Percentiles rank a stretch among this genome's conserved stretches.
Evolutionary conservation across 1,140 invertebrate genomes (phyloP).

Genomic region (Schlechtendalia chinensis): DNA sequence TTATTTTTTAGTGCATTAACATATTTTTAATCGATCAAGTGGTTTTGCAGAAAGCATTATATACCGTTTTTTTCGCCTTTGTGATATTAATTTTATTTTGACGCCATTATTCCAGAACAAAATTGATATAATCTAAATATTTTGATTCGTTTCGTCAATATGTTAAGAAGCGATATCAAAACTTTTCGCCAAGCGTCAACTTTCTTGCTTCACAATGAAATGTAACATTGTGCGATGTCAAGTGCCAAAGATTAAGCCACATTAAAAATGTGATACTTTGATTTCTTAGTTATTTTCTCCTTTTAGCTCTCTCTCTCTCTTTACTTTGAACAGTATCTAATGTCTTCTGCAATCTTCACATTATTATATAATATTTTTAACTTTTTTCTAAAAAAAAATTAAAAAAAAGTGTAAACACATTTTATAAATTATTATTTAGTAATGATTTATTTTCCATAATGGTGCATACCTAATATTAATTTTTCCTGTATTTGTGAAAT

Average conservation of each 20-base stretch:
- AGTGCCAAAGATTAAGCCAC: slow-evolving; percentile 47
- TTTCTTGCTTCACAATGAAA: slow-evolving; percentile 46
- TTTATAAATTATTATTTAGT: slow-evolving; percentile 39
- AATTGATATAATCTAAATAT: slow-evolving; percentile 26
- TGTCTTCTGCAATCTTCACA: slow-evolving; percentile 48
- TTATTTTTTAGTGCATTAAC: slow-evolving; percentile 45
- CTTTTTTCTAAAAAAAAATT: neutral
- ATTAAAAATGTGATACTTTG: slow-evolving; percentile 23
- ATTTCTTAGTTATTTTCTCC: slow-evolving; percentile 33
- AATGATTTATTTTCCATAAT: slow-evolving; percentile 45
- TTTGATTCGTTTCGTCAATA: slow-evolving; percentile 22
- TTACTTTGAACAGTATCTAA: slow-evolving; percentile 38
- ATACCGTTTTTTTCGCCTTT: slow-evolving; percentile 35
- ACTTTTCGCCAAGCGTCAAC: slow-evolving; percentile 3
- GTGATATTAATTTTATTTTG: slow-evolving; percentile 48
- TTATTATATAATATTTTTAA: slow-evolving; percentile 15
- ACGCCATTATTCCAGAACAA: slow-evolving; percentile 31
- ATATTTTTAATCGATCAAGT: slow-evolving; percentile 49
- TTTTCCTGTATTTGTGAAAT: slow-evolving; percentile 45
- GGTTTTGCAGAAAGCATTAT: slow-evolving; percentile 48
- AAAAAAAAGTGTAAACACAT: slow-evolving; percentile 17
- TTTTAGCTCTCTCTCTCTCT: slow-evolving; percentile 1
- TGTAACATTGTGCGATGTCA: slow-evolving; percentile 39
- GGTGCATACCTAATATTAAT: slow-evolving; percentile 48
- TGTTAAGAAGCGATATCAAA: slow-evolving; percentile 16